Evolutionary conservation across 2,113 vertebrate species (phyloP).

Genomic region (Bostrychus sinensis): DNA sequence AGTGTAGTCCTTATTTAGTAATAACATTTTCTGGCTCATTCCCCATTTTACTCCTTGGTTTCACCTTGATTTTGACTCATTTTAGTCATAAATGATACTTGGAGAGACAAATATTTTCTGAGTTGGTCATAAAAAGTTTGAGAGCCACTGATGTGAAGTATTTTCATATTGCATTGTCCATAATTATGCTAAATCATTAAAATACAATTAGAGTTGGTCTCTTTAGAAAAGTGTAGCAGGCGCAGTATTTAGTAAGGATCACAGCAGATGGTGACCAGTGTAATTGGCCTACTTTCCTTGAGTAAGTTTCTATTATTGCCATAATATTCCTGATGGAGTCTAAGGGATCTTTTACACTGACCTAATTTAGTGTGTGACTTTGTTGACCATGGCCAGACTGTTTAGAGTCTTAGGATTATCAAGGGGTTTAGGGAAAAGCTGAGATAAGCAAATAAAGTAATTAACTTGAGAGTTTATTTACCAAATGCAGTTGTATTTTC

Average conservation of each 20-base stretch:
- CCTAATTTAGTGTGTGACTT: conserved; percentile 42
- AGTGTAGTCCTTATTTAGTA: too few relatives aligned
- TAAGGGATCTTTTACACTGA: conserved; percentile 48
- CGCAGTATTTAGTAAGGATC: conserved; percentile 16
- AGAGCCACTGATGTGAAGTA: too few relatives aligned
- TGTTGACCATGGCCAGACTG: conserved; percentile 35
- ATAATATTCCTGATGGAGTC: conserved; percentile 39
- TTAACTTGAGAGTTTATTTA: neutral
- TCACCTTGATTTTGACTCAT: too few relatives aligned
- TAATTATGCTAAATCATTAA: too few relatives aligned
- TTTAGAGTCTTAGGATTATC: conserved; percentile 6
- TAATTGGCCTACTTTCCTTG: conserved; percentile 47
- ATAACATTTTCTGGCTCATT: too few relatives aligned
- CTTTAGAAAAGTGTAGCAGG: neutral
- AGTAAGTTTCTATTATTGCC: conserved; percentile 49
- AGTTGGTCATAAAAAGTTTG: too few relatives aligned
- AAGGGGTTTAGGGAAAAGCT: conserved; percentile 12
- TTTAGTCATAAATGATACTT: too few relatives aligned
- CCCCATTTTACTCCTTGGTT: too few relatives aligned
- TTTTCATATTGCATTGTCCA: too few relatives aligned
- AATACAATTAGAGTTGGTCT: too few relatives aligned
- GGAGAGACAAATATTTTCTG: too few relatives aligned
- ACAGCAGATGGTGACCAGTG: conserved; percentile 41
- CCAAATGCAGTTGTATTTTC: too few relatives aligned
- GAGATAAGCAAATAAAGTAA: conserved; percentile 5